Evolutionary conservation across 2,797 vertebrate species (phyloP).

Genomic region (Sebastes reedi): DNA sequence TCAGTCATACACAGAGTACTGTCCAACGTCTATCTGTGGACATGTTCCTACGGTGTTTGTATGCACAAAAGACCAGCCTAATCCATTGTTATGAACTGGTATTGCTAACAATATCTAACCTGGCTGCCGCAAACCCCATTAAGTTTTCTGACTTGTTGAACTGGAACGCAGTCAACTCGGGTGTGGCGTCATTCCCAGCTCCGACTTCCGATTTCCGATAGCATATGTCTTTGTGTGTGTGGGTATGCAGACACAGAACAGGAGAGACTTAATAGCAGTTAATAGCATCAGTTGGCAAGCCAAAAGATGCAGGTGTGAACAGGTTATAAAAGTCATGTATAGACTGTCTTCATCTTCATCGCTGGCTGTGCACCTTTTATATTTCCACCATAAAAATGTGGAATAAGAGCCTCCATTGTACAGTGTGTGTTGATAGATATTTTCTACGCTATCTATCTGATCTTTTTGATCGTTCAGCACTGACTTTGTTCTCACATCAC

Average conservation of each 20-base stretch:
- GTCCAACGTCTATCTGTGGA: background rate
- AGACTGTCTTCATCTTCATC: background rate
- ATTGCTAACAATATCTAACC: background rate
- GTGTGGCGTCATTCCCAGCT: background rate
- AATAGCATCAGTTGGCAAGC: background rate
- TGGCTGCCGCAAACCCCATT: background rate
- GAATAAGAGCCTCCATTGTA: background rate
- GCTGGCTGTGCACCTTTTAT: background rate
- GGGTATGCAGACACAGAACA: background rate
- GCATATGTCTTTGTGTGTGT: no score
- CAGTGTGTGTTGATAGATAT: background rate
- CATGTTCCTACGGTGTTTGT: background rate
- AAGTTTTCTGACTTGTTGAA: background rate
- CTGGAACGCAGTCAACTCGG: background rate
- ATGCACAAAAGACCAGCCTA: background rate
- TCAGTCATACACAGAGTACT: no score
- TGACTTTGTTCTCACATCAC: conserved; percentile 21
- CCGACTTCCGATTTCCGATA: background rate
- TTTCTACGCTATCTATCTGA: background rate
- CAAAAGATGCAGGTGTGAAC: background rate
- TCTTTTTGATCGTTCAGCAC: background rate
- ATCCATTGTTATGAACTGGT: background rate
- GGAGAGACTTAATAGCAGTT: background rate
- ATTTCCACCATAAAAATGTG: background rate
- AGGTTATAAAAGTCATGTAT: background rate